phyloP scores from a whole-genome alignment of 2,888 invertebrate genomes.

The Megastigmus dorsalis region DNA sequence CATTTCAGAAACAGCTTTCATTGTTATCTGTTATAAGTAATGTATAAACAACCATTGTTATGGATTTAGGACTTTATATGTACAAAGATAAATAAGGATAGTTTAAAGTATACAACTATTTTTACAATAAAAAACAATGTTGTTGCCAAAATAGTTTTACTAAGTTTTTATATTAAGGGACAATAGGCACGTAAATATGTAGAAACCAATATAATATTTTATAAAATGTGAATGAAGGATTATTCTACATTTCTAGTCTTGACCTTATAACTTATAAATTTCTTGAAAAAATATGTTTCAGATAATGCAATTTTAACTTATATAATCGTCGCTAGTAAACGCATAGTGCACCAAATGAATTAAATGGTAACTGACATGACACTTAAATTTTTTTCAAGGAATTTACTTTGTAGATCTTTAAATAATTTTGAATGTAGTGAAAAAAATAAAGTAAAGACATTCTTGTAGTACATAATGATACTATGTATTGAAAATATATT shows the following conservation, averaged over 20 bases:
- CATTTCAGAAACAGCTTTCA: constrained; percentile 22
- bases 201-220: background rate
- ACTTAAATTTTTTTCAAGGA: background rate
- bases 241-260: background rate
- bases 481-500: background rate
- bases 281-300: constrained; percentile 7
- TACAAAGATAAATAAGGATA: constrained; percentile 39
- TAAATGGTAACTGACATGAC: background rate
- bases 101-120: constrained; percentile 41
- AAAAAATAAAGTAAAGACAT: too few species aligned
- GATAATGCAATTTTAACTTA: constrained; percentile 8
- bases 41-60: constrained; percentile 41
- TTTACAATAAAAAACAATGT: constrained; percentile 40
- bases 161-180: constrained; percentile 9
- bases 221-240: too few species aligned
- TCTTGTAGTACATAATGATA: too few species aligned
- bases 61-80: constrained; percentile 17
- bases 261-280: background rate
- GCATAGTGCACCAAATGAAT: background rate
- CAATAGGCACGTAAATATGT: constrained; percentile 18
- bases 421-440: too few species aligned
- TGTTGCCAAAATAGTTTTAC: constrained; percentile 37
- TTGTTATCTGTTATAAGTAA: constrained; percentile 30
- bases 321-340: background rate
- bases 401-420: background rate